Evolutionary conservation across 2,888 invertebrate genomes (phyloP), one percentile per base, ranked within the genome.

Genomic region (Miltochrista miniata): DNA sequence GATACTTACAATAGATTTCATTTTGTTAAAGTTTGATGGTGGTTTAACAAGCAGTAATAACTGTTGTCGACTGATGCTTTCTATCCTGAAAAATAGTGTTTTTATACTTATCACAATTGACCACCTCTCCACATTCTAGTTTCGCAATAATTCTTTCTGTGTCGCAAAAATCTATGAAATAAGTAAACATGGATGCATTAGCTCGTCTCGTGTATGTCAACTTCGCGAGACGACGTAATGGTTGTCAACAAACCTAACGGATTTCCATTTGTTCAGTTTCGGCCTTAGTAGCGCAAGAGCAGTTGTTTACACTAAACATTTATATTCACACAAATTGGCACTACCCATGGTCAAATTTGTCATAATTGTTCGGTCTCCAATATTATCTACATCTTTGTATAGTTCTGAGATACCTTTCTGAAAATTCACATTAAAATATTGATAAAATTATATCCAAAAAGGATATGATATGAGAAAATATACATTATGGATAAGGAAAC

Each of bases 151-250:
- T 81, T 69, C 79, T 76, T 79, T 77, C 78, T 74, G 79, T 86
- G 85, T 84, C 86, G 85, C 81, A 85, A 89, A 70, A 88, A 83
- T 87, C 79, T 80, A 88, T 88, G 87, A 89, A 87, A 89, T 88
- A 85, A 81, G 90, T 86, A 90, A 91, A 90, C 85, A 90, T 80
- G 74, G 74, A 75, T 85, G 81, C 88, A 88, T 90, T 87, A 87
- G 86, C 87, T 85, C 82, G 80, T 72, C 74, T 76, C 74, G 76
- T 79, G 79, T 86, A 85, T 83, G 88, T 82, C 79, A 85, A 82
- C 81, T 81, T 69, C 64, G 72, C 74, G 69, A 66, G 68, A 59
- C 79, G 69, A 83, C 84, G 89, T 88, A 89, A 90, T 77, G 67
- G 70, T 71, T 84, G 86, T 82, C 85, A 83, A 89, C 79, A 87